A percentile compares a stretch with the other conserved stretches of the same genome.
These are phyloP conservation scores for Zaprionus bogoriensis DNA, from an alignment of 2,888 invertebrate species.

Conservation along the genomic window DNA sequence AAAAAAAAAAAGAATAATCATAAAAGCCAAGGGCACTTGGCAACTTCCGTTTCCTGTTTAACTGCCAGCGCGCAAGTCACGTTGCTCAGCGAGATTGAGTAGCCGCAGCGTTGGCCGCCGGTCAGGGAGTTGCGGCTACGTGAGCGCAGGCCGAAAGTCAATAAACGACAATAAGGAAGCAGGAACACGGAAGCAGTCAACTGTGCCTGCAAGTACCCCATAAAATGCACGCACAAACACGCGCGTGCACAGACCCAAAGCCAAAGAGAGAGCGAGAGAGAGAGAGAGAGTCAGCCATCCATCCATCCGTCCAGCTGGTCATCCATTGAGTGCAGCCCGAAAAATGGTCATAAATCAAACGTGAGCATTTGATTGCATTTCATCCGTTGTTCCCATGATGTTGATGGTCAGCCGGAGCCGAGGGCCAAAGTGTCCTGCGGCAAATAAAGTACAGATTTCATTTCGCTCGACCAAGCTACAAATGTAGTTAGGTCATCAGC, in stretches of 20 bases:
- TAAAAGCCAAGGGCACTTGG: constrained; percentile 12
- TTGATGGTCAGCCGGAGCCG: background rate
- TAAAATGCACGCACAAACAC: constrained; percentile 42
- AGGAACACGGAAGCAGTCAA: background rate
- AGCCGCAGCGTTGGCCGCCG: constrained; percentile 19
- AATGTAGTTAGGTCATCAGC: background rate
- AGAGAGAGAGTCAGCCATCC: no score
- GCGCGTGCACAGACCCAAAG: background rate
- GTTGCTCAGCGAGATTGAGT: constrained; percentile 51
- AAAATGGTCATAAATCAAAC: constrained; percentile 58
- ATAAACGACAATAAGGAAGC: constrained; percentile 53
- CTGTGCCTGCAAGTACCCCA: constrained; percentile 24
- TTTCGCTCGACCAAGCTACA: background rate
- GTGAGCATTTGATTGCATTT: constrained; percentile 65
- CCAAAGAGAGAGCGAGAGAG: background rate
- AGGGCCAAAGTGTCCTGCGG: background rate
- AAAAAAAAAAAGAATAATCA: background rate
- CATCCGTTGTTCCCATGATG: constrained; percentile 10
- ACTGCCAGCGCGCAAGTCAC: constrained; percentile 49
- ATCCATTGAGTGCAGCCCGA: constrained; percentile 40
- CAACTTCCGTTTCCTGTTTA: background rate
- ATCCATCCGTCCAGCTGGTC: background rate
- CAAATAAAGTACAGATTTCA: background rate
- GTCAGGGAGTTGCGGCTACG: constrained; percentile 42
- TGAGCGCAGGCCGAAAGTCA: constrained; percentile 57